Conservation (phyloP, 2,113 vertebrate genomes). For the Rhombomys opimus region DNA sequence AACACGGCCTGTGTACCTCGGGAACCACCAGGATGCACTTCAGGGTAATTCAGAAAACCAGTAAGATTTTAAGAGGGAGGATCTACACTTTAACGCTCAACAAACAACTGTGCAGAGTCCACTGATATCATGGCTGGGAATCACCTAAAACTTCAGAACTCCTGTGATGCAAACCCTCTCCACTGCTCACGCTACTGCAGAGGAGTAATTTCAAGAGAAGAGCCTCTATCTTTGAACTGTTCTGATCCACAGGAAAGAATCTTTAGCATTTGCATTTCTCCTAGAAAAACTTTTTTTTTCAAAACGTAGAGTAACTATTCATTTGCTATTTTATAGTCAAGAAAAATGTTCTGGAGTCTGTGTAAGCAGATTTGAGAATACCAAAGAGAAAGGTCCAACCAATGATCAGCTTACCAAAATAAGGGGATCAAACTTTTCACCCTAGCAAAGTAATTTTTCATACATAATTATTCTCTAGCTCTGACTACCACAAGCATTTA, state of each 20-base stretch:
- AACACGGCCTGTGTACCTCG: neutral
- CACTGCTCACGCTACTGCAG: neutral
- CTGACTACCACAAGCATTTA: conserved; percentile 70
- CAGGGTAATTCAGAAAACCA: conserved; percentile 7
- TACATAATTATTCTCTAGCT: conserved; percentile 61
- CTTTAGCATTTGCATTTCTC: conserved; percentile 17
- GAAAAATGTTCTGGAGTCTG: conserved; percentile 64
- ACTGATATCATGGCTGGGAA: neutral
- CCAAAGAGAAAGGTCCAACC: conserved; percentile 36
- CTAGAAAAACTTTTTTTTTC: neutral
- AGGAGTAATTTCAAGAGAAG: conserved; percentile 36
- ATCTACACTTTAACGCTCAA: neutral
- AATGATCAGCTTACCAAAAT: conserved; percentile 42
- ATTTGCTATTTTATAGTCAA: conserved; percentile 22
- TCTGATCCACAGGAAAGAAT: conserved; percentile 16
- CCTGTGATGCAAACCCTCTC: neutral
- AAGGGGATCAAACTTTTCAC: conserved; percentile 50
- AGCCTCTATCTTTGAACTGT: neutral
- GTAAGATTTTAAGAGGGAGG: neutral
- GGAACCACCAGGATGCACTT: neutral
- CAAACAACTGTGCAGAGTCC: conserved; percentile 17
- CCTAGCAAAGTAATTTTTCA: conserved; percentile 47
- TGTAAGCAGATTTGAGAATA: conserved; percentile 18
- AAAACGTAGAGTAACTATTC: conserved; percentile 9
- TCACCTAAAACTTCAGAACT: conserved; percentile 30